Evolutionary conservation across 2,797 vertebrate genomes (phyloP), one percentile per base, ranked within the genome.

Genomic region (Diglossa cyanea): DNA sequence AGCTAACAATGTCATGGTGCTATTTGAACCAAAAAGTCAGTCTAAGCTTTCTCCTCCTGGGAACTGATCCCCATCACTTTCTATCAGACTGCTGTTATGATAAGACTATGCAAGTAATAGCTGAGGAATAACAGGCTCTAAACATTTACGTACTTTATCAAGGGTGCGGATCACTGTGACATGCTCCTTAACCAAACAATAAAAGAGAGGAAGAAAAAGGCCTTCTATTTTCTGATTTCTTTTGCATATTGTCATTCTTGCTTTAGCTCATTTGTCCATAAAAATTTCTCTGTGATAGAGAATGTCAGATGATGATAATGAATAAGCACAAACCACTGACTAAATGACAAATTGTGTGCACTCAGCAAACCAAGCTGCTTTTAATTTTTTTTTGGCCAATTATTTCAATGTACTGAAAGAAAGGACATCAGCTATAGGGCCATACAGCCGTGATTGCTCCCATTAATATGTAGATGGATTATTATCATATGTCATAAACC

Each of bases 81-180:
- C 76, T 70, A 74, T 96, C 88, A 77, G 83, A 95, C 86, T 85
- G 28, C 28, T 62, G 30, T 75, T 95, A 63, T 78, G 87, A 81
- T 88, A 81, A 84, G 47, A 84, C 62, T 73, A 16, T 40, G 42
- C 28, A 78, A 88, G 68, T 66, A 95, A 92, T 57, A 95, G 50
- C 30, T 15, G 66, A 91, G 35, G 70, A 96, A 81, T 50, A 93
- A 25, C 51, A 90, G 85, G 23, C 78, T 94, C 44, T 80, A 91
- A 94, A 91, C 26, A 96, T 96, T 95, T 96, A 72, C 89, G 94
- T 94, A 88, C 63, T 94, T 96, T 92, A 96, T 93, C 74, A 92
- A 87, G 82, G 91, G 45, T 79, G 55, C 80, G 90, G 91, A 93
- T 96, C 86, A 47, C 60, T 81, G 54, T 67, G 83, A 85, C 83